Base-by-base conservation (phyloP, 2,113 vertebrate species). In the Ameiurus melas region DNA sequence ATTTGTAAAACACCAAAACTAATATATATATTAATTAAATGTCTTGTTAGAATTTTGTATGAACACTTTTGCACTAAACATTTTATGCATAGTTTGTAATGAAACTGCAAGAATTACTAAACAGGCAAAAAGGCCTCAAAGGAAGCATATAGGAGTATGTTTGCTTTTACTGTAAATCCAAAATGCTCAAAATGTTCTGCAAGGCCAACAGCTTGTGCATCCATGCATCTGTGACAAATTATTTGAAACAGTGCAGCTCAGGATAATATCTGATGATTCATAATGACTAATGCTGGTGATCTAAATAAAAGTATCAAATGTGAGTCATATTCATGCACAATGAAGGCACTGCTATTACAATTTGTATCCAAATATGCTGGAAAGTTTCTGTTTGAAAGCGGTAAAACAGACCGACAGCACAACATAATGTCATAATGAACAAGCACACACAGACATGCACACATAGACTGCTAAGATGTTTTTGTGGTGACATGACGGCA, bases 401-500 rank as follows among this genome's bases (percentile, higher is more conserved):
- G 47, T 75, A 83, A 87, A 83, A 71, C 71, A 47, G 58, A 86
- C 53, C 5, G 25, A 47, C 64, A 60, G 66, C 39, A 70, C 25
- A 27, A 73, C n/a, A 43, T 36, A 47, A 82, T 36, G 36, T 71
- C 53, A 81, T 30, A 53, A 16, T 70, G 14, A 10, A 39, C 79
- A 83, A 51, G 62, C 55, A 77, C 43, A 80, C 13, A 78, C 89
- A 70, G 60, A 85, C 57, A 77, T 58, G 77, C 36, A 60, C 66
- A 51, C 0, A 64, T 36, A 84, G 47, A 71, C 57, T 78, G 79
- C 85, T 68, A 86, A 89, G 55, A 89, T 87, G 86, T 47, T 84
- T 86, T 89, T 73, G 84, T 80, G 86, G 62, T 89, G 80, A 84
- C 86, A 89, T 91, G 62, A 85, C 79, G 73, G 84, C 85, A 84